phyloP scores from a whole-genome alignment of 2,888 invertebrate genomes.

The Chelonus formosanus region DNA sequence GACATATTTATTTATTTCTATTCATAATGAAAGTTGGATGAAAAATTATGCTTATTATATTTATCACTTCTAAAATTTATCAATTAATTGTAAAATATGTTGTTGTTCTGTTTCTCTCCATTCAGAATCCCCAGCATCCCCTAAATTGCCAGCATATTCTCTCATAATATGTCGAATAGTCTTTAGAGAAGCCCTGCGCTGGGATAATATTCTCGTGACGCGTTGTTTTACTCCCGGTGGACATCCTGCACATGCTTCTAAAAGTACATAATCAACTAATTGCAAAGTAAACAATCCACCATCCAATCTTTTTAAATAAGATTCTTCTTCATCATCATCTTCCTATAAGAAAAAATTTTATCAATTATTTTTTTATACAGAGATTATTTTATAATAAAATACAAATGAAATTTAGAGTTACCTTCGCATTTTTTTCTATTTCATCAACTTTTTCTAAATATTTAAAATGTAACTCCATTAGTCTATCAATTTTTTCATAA shows the following conservation, averaged over 20 bases:
- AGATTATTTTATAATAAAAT: too few relatives aligned
- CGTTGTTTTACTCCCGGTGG: slow-evolving; percentile 82
- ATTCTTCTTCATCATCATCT: slow-evolving; percentile 82
- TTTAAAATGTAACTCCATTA: slow-evolving; percentile 96
- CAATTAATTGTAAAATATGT: slow-evolving; percentile 89
- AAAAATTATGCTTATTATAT: slow-evolving; percentile 44
- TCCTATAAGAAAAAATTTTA: slow-evolving; percentile 63
- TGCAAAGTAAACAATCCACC: slow-evolving; percentile 97
- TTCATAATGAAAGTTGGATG: background rate
- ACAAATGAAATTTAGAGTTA: slow-evolving; percentile 54
- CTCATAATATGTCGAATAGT: slow-evolving; percentile 93
- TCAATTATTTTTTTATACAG: too few relatives aligned
- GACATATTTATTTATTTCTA: too few relatives aligned
- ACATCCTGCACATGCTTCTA: slow-evolving; percentile 80
- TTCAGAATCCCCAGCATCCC: slow-evolving; percentile 85
- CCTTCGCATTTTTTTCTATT: slow-evolving; percentile 75
- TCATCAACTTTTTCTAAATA: slow-evolving; percentile 92
- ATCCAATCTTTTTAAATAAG: slow-evolving; percentile 88
- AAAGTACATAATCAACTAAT: slow-evolving; percentile 87
- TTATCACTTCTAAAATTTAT: slow-evolving; percentile 76
- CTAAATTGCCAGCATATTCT: slow-evolving; percentile 95
- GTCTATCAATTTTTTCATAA: slow-evolving; percentile 95
- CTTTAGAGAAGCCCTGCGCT: slow-evolving; percentile 90
- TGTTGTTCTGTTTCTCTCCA: slow-evolving; percentile 90
- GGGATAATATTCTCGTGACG: slow-evolving; percentile 86